Evolutionary conservation across 2,888 invertebrate species (phyloP).

Genomic region (Caenorhabditis becei): DNA sequence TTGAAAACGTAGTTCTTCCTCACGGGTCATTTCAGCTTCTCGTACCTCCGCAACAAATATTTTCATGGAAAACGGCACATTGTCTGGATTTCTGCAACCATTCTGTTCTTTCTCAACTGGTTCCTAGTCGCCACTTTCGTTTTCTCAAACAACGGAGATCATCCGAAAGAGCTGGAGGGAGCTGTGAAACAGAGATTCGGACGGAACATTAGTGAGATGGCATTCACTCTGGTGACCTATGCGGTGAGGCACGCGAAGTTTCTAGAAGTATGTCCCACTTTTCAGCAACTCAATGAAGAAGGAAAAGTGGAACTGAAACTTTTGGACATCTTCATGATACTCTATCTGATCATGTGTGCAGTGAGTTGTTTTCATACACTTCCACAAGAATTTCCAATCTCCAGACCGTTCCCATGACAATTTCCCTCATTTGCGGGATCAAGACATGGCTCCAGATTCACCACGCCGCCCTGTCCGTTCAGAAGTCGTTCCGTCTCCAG

Average conservation of each 20-base stretch:
- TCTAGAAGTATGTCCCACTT: not conserved
- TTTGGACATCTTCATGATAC: constrained; percentile 22
- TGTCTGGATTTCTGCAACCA: constrained; percentile 22
- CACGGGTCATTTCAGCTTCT: not conserved
- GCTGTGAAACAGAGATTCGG: constrained; percentile 21
- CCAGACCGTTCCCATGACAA: constrained; percentile 32
- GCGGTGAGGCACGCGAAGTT: constrained; percentile 3
- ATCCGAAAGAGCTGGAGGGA: constrained; percentile 34
- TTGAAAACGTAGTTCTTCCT: not conserved
- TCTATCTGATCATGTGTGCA: constrained; percentile 30
- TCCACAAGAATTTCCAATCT: not conserved
- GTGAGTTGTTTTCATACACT: not conserved
- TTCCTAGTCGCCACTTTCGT: constrained; percentile 13
- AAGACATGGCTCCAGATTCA: constrained; percentile 36
- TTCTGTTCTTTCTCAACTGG: constrained; percentile 35
- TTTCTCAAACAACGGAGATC: constrained; percentile 18
- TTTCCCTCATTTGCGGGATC: constrained; percentile 25
- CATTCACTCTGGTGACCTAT: constrained; percentile 39
- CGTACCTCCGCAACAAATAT: constrained; percentile 5
- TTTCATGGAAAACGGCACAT: constrained; percentile 34
- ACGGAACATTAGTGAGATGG: constrained; percentile 36
- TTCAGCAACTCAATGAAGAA: constrained; percentile 15
- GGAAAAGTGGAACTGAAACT: not conserved
- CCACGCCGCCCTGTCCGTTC: constrained; percentile 1
- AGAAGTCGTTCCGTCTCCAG: constrained; percentile 29